phyloP scores from a whole-genome alignment of 2,797 vertebrate genomes.

The Tamandua tetradactyla region DNA sequence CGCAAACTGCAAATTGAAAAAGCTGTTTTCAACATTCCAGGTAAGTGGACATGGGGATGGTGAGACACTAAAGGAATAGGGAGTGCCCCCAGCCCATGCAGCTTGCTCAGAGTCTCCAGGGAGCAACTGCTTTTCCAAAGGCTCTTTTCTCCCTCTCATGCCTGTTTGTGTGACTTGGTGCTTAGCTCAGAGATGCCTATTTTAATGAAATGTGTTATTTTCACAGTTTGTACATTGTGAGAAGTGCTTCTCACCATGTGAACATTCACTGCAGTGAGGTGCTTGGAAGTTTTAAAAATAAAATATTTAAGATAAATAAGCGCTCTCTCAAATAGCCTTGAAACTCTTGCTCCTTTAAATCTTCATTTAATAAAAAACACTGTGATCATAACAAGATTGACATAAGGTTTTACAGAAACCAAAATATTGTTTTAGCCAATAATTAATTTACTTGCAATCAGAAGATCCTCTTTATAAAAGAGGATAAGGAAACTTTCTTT shows the following conservation, averaged over 20 bases:
- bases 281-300: slow-evolving; percentile 49
- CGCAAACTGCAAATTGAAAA: not conserved
- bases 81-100: not conserved
- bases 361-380: not conserved
- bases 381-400: not conserved
- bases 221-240: slow-evolving; percentile 48
- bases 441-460: not conserved
- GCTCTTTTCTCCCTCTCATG: not conserved
- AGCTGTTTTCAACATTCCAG: not conserved
- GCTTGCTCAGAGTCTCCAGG: not conserved
- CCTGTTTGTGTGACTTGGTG: not conserved
- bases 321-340: not conserved
- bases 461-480: not conserved
- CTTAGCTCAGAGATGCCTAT: slow-evolving; percentile 17
- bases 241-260: slow-evolving; percentile 35
- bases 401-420: slow-evolving; percentile 1
- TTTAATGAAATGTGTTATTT: slow-evolving; percentile 63
- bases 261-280: not conserved
- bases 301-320: not conserved
- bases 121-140: not conserved
- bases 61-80: not conserved
- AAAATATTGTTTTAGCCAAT: not conserved
- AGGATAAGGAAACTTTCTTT: not conserved
- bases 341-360: not conserved
- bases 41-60: not conserved